Percentiles rank a stretch among this genome's conserved stretches.
Evolutionary conservation across 2,797 vertebrate species (phyloP).

Genomic region (Poeciliopsis paucimaculata): DNA sequence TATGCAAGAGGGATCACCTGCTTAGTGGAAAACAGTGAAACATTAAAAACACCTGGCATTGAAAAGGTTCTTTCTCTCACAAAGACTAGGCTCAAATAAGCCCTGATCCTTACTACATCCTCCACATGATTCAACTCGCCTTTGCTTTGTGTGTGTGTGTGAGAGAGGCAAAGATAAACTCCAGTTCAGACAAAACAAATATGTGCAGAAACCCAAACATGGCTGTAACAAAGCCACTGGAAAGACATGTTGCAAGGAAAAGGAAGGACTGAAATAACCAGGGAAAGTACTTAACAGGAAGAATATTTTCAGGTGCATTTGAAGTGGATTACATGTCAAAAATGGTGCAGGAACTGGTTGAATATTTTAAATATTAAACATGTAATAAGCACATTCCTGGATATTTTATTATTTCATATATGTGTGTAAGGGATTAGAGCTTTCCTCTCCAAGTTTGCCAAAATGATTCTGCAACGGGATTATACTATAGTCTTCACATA

Average conservation of each 20-base stretch:
- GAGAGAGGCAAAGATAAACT: slow-evolving; percentile 32
- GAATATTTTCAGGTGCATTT: slow-evolving; percentile 9
- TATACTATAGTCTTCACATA: background rate
- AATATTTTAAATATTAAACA: background rate
- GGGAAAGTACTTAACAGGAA: slow-evolving; percentile 15
- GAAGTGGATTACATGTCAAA: background rate
- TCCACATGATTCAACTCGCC: slow-evolving; percentile 54
- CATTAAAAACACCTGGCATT: slow-evolving; percentile 42
- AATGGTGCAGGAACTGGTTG: background rate
- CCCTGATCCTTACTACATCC: slow-evolving; percentile 29
- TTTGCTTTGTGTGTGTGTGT: slow-evolving; percentile 28
- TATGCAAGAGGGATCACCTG: slow-evolving; percentile 23
- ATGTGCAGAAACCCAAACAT: slow-evolving; percentile 56
- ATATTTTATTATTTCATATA: background rate
- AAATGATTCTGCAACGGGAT: background rate
- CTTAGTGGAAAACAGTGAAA: slow-evolving; percentile 17
- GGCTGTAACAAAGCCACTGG: slow-evolving; percentile 32
- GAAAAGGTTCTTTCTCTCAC: slow-evolving; percentile 35
- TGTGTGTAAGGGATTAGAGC: background rate
- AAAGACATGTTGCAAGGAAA: slow-evolving; percentile 24
- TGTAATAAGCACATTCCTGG: background rate
- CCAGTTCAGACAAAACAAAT: slow-evolving; percentile 66
- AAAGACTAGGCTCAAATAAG: slow-evolving; percentile 22
- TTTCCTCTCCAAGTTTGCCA: background rate
- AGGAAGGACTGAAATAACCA: background rate